These are phyloP conservation scores for Bugulina stolonifera DNA, from an alignment of 2,888 invertebrate genomes.

Conservation along the genomic window DNA sequence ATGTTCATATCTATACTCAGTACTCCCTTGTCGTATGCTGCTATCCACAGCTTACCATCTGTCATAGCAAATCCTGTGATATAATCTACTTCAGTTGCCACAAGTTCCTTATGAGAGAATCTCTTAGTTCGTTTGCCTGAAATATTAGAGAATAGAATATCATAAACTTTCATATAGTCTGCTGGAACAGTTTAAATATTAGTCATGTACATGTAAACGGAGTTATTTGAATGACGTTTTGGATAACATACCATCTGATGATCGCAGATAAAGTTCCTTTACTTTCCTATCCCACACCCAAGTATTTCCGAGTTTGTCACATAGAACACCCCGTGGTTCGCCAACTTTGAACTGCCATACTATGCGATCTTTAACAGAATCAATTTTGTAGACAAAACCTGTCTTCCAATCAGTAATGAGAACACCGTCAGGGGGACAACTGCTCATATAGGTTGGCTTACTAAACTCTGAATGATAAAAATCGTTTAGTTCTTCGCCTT, in stretches of 20 bases:
- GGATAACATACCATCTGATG: not conserved
- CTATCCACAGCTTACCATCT: not conserved
- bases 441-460: slow-evolving; percentile 13
- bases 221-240: too few species aligned
- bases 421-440: slow-evolving; percentile 10
- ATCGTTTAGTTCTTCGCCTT: not conserved
- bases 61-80: not conserved
- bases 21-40: not conserved
- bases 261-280: not conserved
- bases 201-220: too few species aligned
- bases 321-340: not conserved
- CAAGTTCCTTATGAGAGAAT: not conserved
- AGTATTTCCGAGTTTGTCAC: not conserved
- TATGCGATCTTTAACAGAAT: not conserved
- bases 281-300: not conserved
- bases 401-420: not conserved
- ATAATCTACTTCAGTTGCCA: not conserved
- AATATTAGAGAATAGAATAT: too few species aligned
- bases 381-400: not conserved
- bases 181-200: too few species aligned
- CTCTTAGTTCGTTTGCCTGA: not conserved
- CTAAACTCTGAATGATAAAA: not conserved
- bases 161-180: too few species aligned
- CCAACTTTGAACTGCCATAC: not conserved
- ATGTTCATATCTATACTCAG: not conserved